These are phyloP conservation scores for Kryptolebias ocellatus DNA, from an alignment of 2,797 vertebrate species.

Conservation along the genomic window DNA sequence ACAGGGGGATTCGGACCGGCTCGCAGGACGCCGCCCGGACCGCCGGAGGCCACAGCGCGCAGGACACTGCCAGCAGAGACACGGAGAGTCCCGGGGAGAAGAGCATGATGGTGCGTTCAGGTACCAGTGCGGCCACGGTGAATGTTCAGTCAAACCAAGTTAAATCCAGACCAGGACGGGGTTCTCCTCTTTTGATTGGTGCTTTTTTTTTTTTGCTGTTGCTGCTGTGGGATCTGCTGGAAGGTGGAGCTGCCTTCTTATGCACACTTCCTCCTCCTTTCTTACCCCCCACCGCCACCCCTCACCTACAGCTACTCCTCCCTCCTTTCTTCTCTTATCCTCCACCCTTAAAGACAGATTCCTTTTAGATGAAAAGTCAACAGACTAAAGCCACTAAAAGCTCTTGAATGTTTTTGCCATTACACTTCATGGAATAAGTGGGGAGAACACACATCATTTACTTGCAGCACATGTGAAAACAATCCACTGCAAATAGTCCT, in stretches of 20 bases:
- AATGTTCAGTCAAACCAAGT: constrained; percentile 12
- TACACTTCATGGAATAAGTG: constrained; percentile 4
- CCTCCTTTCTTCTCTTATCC: constrained; percentile 17
- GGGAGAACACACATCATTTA: not conserved
- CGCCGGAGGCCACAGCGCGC: constrained; percentile 71
- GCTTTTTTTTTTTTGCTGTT: constrained; percentile 19
- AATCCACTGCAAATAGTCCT: not conserved
- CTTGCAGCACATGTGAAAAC: not conserved
- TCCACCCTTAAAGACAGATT: constrained; percentile 38
- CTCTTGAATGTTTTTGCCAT: constrained; percentile 7
- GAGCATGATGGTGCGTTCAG: constrained; percentile 59
- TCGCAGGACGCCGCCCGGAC: constrained; percentile 88
- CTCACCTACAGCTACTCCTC: not conserved
- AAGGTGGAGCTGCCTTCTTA: constrained; percentile 59
- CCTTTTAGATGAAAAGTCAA: constrained; percentile 71
- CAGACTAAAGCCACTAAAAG: constrained; percentile 36
- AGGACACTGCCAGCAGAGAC: constrained; percentile 72
- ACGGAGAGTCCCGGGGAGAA: constrained; percentile 64
- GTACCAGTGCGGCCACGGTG: not conserved
- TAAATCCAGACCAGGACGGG: constrained; percentile 34
- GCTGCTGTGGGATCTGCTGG: constrained; percentile 35
- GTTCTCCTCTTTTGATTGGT: constrained; percentile 10
- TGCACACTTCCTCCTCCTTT: constrained; percentile 35
- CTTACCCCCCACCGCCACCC: constrained; percentile 10
- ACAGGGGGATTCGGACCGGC: constrained; percentile 92